phyloP scores from a whole-genome alignment of 1,140 invertebrate species.

The Cotesia glomerata region DNA sequence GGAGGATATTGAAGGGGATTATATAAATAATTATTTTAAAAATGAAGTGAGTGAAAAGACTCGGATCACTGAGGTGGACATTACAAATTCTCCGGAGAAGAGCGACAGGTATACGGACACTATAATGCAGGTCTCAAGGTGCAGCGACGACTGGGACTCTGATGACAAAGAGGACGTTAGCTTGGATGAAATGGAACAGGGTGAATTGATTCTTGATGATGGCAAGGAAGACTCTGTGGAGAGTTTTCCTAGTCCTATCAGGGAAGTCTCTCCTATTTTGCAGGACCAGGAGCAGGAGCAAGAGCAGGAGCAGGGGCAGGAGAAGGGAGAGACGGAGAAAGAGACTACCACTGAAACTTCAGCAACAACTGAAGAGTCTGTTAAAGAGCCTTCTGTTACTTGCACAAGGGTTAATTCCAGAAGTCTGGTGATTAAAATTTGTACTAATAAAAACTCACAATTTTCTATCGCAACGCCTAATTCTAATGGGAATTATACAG shows the following conservation, averaged over 20 bases:
- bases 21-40: not conserved
- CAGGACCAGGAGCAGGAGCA: no score
- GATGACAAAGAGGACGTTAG: not conserved
- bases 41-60: no score
- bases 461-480: conserved; percentile 51
- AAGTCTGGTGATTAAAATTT: conserved; percentile 60
- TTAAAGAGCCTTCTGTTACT: conserved; percentile 40
- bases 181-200: not conserved
- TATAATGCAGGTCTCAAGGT: conserved; percentile 8
- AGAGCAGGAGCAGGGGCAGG: no score
- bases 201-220: conserved; percentile 13
- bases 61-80: not conserved
- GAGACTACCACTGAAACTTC: not conserved
- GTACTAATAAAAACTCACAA: conserved; percentile 57
- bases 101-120: conserved; percentile 6
- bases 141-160: conserved; percentile 9
- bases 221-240: conserved; percentile 3
- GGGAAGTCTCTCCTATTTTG: not conserved
- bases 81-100: not conserved
- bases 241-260: not conserved
- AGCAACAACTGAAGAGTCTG: not conserved
- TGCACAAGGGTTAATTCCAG: conserved; percentile 45
- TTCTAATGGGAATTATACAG: conserved; percentile 25
- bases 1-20: not conserved
- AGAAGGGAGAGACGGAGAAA: not conserved